A percentile compares a stretch with the other conserved stretches of the same genome.
These are phyloP conservation scores for Corapipo altera DNA, from an alignment of 2,113 vertebrate genomes.

Conservation along the genomic window DNA sequence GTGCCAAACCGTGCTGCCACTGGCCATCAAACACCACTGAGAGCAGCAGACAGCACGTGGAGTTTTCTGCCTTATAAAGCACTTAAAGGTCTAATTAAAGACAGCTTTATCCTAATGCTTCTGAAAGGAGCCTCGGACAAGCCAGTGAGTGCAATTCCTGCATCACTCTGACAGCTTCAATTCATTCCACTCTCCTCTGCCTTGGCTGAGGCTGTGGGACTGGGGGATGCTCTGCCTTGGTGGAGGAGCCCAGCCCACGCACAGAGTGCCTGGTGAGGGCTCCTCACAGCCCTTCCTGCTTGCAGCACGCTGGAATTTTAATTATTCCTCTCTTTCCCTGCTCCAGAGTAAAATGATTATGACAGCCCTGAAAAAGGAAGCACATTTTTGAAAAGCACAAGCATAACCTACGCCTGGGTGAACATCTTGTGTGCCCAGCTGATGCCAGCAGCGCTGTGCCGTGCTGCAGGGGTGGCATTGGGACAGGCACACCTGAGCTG, in stretches of 20 bases:
- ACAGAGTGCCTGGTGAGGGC: not conserved
- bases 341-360: not conserved
- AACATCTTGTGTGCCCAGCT: not conserved
- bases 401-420: constrained; percentile 7
- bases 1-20: not conserved
- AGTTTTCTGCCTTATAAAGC: constrained; percentile 48
- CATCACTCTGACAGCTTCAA: not conserved
- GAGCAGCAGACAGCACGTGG: constrained; percentile 27
- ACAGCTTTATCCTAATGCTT: constrained; percentile 44
- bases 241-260: not conserved
- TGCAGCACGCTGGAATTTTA: not conserved
- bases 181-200: not conserved
- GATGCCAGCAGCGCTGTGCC: not conserved
- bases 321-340: not conserved
- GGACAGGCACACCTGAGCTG: not conserved
- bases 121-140: constrained; percentile 2
- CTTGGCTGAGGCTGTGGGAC: not conserved
- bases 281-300: not conserved
- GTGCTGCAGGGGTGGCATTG: not conserved
- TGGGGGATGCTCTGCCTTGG: not conserved
- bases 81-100: constrained; percentile 67
- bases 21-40: not conserved
- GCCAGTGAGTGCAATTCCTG: not conserved
- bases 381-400: not conserved
- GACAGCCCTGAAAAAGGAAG: not conserved